Evolutionary conservation across 2,113 vertebrate species (phyloP).

Genomic region (Gambusia holbrooki): DNA sequence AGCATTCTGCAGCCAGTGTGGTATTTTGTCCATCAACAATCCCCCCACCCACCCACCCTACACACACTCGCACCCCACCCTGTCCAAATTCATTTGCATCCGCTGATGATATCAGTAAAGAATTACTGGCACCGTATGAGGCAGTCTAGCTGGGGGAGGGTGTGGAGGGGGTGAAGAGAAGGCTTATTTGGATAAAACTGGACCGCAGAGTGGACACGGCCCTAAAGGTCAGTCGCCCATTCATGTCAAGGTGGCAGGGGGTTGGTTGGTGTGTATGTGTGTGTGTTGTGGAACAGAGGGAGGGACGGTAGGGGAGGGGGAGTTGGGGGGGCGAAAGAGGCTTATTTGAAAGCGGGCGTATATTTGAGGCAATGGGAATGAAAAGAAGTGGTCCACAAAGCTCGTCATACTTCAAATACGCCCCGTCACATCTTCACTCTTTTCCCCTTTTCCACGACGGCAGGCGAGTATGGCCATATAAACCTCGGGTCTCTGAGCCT

Average conservation of each 20-base stretch:
- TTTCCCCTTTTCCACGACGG: constrained; percentile 44
- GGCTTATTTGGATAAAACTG: constrained; percentile 76
- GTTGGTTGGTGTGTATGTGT: constrained; percentile 43
- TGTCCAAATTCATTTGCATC: constrained; percentile 80
- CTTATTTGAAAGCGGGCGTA: constrained; percentile 77
- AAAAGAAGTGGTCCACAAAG: constrained; percentile 80
- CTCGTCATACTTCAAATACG: constrained; percentile 79
- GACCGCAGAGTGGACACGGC: constrained; percentile 81
- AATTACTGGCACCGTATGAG: constrained; percentile 76
- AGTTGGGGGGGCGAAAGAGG: constrained; percentile 72
- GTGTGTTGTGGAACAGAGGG: constrained; percentile 48
- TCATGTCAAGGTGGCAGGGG: constrained; percentile 76
- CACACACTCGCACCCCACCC: constrained; percentile 20
- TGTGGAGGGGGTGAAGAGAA: constrained; percentile 38
- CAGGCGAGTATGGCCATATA: constrained; percentile 31
- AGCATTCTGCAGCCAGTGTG: constrained; percentile 70
- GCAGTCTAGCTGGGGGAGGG: constrained; percentile 27
- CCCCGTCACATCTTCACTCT: constrained; percentile 82
- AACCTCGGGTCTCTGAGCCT: constrained; percentile 58
- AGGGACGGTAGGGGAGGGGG: constrained; percentile 61
- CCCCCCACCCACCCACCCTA: constrained; percentile 32
- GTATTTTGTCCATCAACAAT: constrained; percentile 71
- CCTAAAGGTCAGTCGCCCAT: constrained; percentile 77
- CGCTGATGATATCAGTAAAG: constrained; percentile 82
- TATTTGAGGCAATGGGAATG: constrained; percentile 72